Evolutionary conservation across 2,888 invertebrate species (phyloP).

Genomic region (Meteorus cinctellus): DNA sequence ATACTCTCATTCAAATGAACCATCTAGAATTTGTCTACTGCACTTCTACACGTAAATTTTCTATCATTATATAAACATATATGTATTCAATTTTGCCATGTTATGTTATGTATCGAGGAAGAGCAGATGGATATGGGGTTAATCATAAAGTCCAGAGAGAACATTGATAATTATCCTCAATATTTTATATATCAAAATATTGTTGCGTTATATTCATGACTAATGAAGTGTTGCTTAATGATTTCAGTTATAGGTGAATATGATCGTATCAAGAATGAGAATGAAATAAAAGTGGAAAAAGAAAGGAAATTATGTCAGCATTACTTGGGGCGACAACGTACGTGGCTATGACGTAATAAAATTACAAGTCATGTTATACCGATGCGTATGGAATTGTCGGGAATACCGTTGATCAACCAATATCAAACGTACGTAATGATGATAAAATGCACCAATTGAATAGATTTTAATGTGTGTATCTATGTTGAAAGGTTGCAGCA

Average conservation of each 20-base stretch:
- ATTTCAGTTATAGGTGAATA: background rate
- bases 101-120: background rate
- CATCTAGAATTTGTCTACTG: background rate
- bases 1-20: background rate
- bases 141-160: too few species aligned
- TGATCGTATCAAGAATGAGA: background rate
- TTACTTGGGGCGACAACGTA: background rate
- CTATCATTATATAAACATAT: background rate
- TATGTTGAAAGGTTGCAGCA: background rate
- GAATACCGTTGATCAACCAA: slow-evolving; percentile 1
- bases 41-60: background rate
- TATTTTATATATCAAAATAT: too few species aligned
- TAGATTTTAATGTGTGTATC: background rate
- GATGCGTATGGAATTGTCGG: background rate
- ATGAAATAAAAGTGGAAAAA: background rate
- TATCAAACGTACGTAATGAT: background rate
- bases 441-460: background rate
- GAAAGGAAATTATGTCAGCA: background rate
- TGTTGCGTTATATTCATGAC: too few species aligned
- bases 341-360: background rate
- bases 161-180: too few species aligned
- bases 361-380: too few species aligned
- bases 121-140: too few species aligned
- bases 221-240: background rate
- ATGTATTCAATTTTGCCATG: background rate